phyloP scores from a whole-genome alignment of 1,140 invertebrate species.

The Aphaenogaster floridana region DNA sequence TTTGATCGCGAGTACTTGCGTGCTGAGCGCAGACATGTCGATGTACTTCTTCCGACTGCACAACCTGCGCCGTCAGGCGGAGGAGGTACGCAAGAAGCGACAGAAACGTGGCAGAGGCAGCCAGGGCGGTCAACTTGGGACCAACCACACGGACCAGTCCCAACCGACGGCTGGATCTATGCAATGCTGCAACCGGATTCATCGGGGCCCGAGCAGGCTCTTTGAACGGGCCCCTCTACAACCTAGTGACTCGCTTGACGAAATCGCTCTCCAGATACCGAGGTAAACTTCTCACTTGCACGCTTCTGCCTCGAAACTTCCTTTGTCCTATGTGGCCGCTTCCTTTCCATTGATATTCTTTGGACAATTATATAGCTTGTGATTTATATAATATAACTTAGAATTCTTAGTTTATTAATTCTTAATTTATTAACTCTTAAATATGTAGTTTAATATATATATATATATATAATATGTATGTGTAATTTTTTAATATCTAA shows the following conservation, averaged over 20 bases:
- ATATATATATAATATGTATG: not conserved
- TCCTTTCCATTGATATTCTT: not conserved
- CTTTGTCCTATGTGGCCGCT: not conserved
- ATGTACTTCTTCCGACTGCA: constrained; percentile 97
- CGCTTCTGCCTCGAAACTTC: not conserved
- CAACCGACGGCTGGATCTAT: constrained; percentile 86
- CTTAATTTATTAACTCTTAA: not conserved
- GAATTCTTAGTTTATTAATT: not conserved
- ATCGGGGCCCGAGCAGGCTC: constrained; percentile 90
- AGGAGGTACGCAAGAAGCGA: constrained; percentile 89
- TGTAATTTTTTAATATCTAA: not conserved
- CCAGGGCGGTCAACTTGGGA: constrained; percentile 81
- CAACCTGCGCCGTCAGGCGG: constrained; percentile 94
- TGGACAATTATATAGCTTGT: not conserved
- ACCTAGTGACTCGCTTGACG: constrained; percentile 95
- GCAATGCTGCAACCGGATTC: constrained; percentile 82
- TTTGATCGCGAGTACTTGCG: constrained; percentile 65
- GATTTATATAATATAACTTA: not conserved
- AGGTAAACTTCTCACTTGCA: constrained; percentile 88
- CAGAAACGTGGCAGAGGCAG: constrained; percentile 86
- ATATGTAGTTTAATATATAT: not conserved
- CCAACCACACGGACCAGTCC: constrained; percentile 84
- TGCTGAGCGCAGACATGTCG: constrained; percentile 90
- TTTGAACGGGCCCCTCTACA: constrained; percentile 94
- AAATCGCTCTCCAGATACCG: constrained; percentile 96